Percentiles rank a stretch among this genome's conserved stretches.
Evolutionary conservation across 2,888 invertebrate species (phyloP).

Genomic region (Chaetogeoica ovagalla): DNA sequence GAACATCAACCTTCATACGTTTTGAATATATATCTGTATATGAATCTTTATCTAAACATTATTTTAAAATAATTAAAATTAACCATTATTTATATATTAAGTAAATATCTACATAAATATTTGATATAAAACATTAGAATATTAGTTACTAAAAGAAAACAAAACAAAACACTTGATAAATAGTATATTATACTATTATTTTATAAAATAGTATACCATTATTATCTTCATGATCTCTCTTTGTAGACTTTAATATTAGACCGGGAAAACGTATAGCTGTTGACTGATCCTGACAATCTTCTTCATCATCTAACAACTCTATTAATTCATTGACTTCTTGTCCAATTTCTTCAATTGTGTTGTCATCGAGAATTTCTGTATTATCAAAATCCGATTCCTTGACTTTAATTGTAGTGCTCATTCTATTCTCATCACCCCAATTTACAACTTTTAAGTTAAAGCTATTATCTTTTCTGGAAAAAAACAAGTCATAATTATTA

Average conservation of each 20-base stretch:
- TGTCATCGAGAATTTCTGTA: constrained; percentile 35
- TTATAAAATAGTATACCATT: not conserved
- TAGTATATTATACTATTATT: not conserved
- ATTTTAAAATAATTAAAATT: constrained; percentile 7
- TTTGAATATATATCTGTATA: not conserved
- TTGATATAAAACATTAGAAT: too few species aligned
- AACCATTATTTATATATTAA: too few species aligned
- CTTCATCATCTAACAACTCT: constrained; percentile 33
- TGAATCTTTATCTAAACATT: constrained; percentile 11
- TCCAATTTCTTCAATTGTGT: constrained; percentile 31
- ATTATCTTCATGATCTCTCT: constrained; percentile 16
- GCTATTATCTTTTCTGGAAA: constrained; percentile 27
- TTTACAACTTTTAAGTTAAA: constrained; percentile 46
- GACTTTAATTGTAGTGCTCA: constrained; percentile 18
- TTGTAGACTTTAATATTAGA: constrained; percentile 21
- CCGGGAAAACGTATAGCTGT: constrained; percentile 35
- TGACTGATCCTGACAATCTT: not conserved
- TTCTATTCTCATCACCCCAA: constrained; percentile 35
- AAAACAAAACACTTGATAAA: too few species aligned
- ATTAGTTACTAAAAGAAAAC: too few species aligned
- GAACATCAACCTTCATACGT: constrained; percentile 10
- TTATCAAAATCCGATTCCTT: constrained; percentile 7
- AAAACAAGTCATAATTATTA: too few species aligned
- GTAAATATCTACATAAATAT: too few species aligned
- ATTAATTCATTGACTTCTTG: constrained; percentile 39